Conservation (phyloP, 2,888 invertebrate genomes). For the Antheraea assamensis region DNA sequence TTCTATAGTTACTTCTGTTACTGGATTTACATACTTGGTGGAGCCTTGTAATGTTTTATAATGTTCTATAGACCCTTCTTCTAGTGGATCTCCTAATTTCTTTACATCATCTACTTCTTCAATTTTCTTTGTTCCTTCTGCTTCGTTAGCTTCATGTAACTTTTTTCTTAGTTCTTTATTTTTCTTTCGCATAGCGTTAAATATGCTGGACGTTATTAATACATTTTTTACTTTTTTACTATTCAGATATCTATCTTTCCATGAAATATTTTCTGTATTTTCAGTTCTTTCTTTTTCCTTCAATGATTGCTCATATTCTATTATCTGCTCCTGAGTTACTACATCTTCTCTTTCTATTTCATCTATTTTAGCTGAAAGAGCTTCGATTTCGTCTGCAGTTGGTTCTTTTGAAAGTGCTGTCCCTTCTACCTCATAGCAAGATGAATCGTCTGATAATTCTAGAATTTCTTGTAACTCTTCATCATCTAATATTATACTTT, state of each 20-base stretch:
- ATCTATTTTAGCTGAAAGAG: slow-evolving; percentile 74
- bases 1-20: slow-evolving; percentile 39
- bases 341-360: slow-evolving; percentile 65
- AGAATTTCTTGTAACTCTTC: slow-evolving; percentile 57
- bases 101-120: slow-evolving; percentile 33
- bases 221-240: slow-evolving; percentile 83
- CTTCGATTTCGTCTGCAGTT: slow-evolving; percentile 69
- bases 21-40: slow-evolving; percentile 64
- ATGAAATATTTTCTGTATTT: slow-evolving; percentile 61
- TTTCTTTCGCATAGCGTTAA: slow-evolving; percentile 84
- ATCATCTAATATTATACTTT: slow-evolving; percentile 32
- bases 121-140: slow-evolving; percentile 25
- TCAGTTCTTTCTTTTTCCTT: slow-evolving; percentile 27
- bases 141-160: slow-evolving; percentile 52
- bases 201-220: slow-evolving; percentile 77
- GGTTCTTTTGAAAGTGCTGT: slow-evolving; percentile 72
- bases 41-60: slow-evolving; percentile 73
- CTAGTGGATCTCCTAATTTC: slow-evolving; percentile 30
- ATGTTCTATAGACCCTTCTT: slow-evolving; percentile 81
- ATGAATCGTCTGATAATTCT: slow-evolving; percentile 69
- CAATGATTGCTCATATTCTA: slow-evolving; percentile 39
- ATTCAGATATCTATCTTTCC: slow-evolving; percentile 83
- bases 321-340: slow-evolving; percentile 51
- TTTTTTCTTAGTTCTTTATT: slow-evolving; percentile 75
- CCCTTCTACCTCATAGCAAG: slow-evolving; percentile 63